Base-by-base conservation (phyloP, 2,113 vertebrate species). In the Plectropomus leopardus region DNA sequence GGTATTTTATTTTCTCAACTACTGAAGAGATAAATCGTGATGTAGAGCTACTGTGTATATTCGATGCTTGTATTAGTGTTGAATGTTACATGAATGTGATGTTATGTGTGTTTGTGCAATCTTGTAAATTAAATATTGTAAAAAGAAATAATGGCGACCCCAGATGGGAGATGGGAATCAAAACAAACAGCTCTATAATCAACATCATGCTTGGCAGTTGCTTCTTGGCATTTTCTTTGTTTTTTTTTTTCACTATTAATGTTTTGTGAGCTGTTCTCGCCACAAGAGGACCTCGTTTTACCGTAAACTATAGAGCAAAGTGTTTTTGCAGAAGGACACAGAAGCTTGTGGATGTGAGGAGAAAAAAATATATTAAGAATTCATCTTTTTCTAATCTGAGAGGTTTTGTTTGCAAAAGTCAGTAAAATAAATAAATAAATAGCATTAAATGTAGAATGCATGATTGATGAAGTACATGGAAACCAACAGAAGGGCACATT, bases 231-330 rank as follows among this genome's bases (percentile, higher is more conserved):
- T 58, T 16, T 15, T 2, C 15, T 32, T 1, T 13, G 15, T 15
- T 11, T 23, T 5, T 47, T 23, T 65, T 15, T 44, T 4, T 23
- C 14, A 45, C 26, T 10, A 3, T 32, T 14, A 19, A 34, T 1
- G 5, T 21, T 24, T 26, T 50, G 51, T 59, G 32, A 26, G 14
- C 59, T 26, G 55, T 17, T 60, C 10, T 40, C 5, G 10, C 40
- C 68, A 36, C 73, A 57, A 57, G 60, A 58, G 15, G 61, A 76
- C 59, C 34, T 45, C 1, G 14, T 55, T 32, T 65, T 40, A 40
- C 30, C 16, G 32, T 16, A 17, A 75, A 45, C 36, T 65, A 28
- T 3, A 40, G 10, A 40, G 36, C 36, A 40, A 40, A 34, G 40
- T 24, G 40, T 34, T 55, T 4, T 14, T 45, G 16, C 57, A 50